Percentiles rank a stretch among this genome's conserved stretches.
Conservation (phyloP, 2,888 invertebrate genomes). For the Drosophila diplacantha region DNA sequence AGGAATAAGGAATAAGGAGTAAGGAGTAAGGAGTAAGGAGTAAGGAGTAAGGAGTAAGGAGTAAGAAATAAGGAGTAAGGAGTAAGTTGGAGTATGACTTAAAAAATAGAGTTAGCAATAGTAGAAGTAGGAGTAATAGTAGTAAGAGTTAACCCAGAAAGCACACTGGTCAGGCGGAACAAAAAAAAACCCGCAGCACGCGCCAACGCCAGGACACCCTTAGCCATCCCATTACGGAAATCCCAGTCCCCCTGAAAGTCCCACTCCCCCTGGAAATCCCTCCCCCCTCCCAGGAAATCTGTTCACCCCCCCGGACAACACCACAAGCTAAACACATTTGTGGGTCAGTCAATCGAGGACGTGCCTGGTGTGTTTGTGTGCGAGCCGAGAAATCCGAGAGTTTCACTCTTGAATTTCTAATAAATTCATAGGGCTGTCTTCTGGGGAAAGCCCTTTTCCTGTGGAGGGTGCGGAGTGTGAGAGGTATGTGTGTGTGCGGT, state of each 20-base stretch:
- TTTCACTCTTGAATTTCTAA: slow-evolving; percentile 71
- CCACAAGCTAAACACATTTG: slow-evolving; percentile 48
- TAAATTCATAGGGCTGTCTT: slow-evolving; percentile 58
- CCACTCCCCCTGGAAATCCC: background rate
- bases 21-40: background rate
- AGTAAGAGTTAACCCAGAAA: background rate
- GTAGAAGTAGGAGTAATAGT: background rate
- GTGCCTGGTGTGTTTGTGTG: slow-evolving; percentile 44
- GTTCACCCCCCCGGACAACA: background rate
- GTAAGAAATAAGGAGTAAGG: background rate
- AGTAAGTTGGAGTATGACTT: background rate
- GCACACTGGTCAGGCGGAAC: background rate
- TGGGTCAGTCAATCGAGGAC: slow-evolving; percentile 61
- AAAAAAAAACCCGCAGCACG: slow-evolving; percentile 51
- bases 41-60: background rate
- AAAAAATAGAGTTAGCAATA: too few species aligned
- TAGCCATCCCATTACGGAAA: slow-evolving; percentile 2
- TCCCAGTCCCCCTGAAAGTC: background rate
- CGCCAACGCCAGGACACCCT: slow-evolving; percentile 7
- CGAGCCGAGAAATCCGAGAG: slow-evolving; percentile 53
- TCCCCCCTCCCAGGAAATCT: background rate
- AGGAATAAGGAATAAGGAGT: too few species aligned
- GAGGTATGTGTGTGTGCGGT: slow-evolving; percentile 15
- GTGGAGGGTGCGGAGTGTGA: background rate
- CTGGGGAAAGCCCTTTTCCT: slow-evolving; percentile 1